These are phyloP conservation scores for Phalacrocorax pelagicus DNA, from an alignment of 2,113 vertebrate species.

Conservation along the genomic window DNA sequence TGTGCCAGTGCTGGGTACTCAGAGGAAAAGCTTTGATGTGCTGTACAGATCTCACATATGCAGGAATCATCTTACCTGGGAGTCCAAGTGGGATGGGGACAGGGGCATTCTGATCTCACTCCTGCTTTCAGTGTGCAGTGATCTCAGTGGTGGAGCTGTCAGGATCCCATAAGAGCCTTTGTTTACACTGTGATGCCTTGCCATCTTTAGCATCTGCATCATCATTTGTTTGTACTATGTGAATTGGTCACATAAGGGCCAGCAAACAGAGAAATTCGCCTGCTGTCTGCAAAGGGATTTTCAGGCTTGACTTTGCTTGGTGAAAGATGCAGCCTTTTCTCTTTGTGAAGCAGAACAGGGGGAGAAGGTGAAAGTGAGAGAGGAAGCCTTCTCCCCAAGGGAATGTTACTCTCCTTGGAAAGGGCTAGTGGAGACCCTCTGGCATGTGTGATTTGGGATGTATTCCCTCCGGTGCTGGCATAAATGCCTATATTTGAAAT, in stretches of 20 bases:
- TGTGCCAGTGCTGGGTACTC: neutral
- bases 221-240: neutral
- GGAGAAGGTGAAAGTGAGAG: neutral
- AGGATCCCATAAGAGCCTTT: neutral
- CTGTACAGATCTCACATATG: fast-evolving
- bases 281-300: neutral
- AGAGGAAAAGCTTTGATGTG: neutral
- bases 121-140: neutral
- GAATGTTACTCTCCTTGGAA: neutral
- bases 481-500: neutral
- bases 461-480: neutral
- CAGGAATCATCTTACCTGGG: neutral
- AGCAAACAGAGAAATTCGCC: neutral
- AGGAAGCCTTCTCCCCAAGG: neutral
- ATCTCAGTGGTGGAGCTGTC: neutral
- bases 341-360: neutral
- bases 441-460: neutral
- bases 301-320: neutral
- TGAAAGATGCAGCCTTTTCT: neutral
- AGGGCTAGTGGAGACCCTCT: neutral
- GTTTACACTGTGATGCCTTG: neutral
- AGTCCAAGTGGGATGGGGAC: neutral
- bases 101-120: neutral
- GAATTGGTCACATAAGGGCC: slow-evolving; percentile 19
- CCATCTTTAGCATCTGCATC: slow-evolving; percentile 27